phyloP scores from a whole-genome alignment of 2,797 vertebrate genomes.

The Brachyrhaphis roseni region DNA sequence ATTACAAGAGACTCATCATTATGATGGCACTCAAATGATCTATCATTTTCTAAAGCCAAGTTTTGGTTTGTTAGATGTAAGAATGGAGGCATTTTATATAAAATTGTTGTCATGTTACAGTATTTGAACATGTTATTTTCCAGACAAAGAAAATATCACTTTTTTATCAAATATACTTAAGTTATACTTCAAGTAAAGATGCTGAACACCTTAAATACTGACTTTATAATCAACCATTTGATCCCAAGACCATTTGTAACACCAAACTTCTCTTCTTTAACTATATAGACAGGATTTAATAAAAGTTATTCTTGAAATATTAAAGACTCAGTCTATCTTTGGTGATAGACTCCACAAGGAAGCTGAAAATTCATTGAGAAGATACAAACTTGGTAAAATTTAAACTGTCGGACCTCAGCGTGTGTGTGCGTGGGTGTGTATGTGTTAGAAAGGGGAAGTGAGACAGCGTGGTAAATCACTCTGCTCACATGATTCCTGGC shows the following conservation, averaged over 20 bases:
- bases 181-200: neutral
- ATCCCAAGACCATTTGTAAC: neutral
- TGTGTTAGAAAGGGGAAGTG: constrained; percentile 41
- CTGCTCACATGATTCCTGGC: constrained; percentile 70
- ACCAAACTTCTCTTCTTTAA: neutral
- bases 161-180: neutral
- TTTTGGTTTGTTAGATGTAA: neutral
- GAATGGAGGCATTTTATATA: neutral
- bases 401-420: neutral
- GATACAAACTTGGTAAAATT: neutral
- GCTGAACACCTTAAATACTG: neutral
- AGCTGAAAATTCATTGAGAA: neutral
- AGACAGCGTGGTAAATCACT: constrained; percentile 52
- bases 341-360: neutral
- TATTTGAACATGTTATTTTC: neutral
- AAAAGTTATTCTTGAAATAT: neutral
- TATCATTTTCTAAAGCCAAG: neutral
- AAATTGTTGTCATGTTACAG: neutral
- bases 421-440: constrained; percentile 18
- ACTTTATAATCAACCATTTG: neutral
- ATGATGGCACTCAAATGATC: neutral
- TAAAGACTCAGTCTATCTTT: neutral
- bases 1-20: neutral
- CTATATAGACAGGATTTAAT: neutral
- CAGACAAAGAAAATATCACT: neutral